A percentile compares a stretch with the other conserved stretches of the same genome.
phyloP scores from a whole-genome alignment of 2,113 vertebrate genomes.

The Burhinus oedicnemus region DNA sequence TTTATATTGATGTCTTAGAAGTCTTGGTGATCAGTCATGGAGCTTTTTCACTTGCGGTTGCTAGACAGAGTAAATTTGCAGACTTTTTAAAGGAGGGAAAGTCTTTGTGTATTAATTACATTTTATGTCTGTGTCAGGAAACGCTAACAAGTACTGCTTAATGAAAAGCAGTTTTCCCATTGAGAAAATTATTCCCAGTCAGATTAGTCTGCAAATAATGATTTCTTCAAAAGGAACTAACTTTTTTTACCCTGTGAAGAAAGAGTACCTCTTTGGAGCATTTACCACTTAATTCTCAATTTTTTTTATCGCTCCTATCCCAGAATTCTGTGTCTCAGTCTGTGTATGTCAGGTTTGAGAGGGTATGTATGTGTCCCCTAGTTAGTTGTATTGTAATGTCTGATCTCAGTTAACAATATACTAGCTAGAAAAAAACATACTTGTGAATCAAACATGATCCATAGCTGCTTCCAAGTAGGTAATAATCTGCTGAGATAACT shows the following conservation, averaged over 20 bases:
- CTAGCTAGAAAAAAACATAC: not conserved
- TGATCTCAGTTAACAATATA: not conserved
- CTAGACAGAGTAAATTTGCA: not conserved
- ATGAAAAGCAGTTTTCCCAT: constrained; percentile 32
- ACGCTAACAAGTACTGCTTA: constrained; percentile 18
- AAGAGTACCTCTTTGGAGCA: not conserved
- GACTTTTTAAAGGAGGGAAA: not conserved
- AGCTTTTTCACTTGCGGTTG: not conserved
- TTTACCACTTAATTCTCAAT: not conserved
- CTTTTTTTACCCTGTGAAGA: not conserved
- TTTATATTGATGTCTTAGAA: not conserved
- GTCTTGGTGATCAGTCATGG: not conserved
- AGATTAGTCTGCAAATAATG: not conserved
- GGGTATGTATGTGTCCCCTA: not conserved
- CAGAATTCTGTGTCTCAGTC: not conserved
- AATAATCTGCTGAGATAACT: not conserved
- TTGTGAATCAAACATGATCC: not conserved
- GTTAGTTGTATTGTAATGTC: not conserved
- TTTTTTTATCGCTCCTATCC: not conserved
- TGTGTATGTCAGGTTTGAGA: not conserved
- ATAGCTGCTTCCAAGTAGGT: not conserved
- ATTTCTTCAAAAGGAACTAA: not conserved
- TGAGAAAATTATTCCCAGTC: constrained; percentile 25
- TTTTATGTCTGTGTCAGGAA: constrained; percentile 1
- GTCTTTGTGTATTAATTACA: constrained; percentile 1